A percentile compares a stretch with the other conserved stretches of the same genome.
phyloP scores from a whole-genome alignment of 64 coral and sea anemone genomes.

The Stichodactyla helianthus region DNA sequence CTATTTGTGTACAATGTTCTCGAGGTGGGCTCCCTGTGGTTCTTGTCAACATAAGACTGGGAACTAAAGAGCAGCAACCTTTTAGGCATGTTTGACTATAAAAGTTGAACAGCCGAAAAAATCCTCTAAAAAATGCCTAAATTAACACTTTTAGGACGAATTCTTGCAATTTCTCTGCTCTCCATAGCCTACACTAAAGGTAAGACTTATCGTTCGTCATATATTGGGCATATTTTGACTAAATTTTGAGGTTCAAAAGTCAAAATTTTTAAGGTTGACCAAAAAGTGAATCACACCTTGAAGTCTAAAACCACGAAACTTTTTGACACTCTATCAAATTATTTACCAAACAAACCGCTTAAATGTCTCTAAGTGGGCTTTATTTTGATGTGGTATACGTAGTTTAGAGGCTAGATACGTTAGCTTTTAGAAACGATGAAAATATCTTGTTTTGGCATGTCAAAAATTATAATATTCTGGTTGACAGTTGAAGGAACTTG shows the following conservation, averaged over 20 bases:
- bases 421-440: background rate
- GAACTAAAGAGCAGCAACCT: background rate
- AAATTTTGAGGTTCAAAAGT: background rate
- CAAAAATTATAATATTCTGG: background rate
- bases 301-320: background rate
- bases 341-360: background rate
- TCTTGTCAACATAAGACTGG: background rate
- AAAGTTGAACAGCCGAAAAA: background rate
- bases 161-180: background rate
- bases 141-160: background rate
- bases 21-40: background rate
- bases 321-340: background rate
- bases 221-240: background rate
- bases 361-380: background rate
- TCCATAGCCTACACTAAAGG: background rate
- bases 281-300: background rate
- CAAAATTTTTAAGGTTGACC: background rate
- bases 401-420: background rate
- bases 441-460: background rate
- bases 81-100: background rate
- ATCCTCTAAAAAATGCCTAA: background rate
- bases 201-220: background rate
- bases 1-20: too few relatives aligned
- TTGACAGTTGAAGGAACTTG: background rate
- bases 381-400: background rate